A percentile compares a stretch with the other conserved stretches of the same genome.
Evolutionary conservation across 2,888 invertebrate genomes (phyloP).

Genomic region (Nematopogon swammerdamellus): DNA sequence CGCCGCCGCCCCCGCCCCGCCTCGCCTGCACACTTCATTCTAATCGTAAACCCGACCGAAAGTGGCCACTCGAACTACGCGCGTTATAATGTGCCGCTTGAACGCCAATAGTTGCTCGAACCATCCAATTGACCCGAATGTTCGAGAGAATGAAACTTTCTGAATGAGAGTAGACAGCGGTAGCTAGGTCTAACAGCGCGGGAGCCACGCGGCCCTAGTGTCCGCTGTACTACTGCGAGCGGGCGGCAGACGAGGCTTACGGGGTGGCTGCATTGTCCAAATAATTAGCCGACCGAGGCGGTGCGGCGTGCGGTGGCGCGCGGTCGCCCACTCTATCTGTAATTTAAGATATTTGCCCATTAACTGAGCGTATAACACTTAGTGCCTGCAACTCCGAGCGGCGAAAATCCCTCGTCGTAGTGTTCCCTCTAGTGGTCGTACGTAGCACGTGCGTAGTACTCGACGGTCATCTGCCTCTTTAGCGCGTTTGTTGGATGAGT

Average conservation of each 20-base stretch:
- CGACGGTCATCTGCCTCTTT: neutral
- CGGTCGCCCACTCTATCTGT: constrained; percentile 42
- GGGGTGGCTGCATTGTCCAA: constrained; percentile 27
- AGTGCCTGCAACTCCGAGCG: constrained; percentile 44
- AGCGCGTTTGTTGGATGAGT: constrained; percentile 44
- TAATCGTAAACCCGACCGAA: no score
- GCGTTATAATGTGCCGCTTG: no score
- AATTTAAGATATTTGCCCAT: constrained; percentile 47
- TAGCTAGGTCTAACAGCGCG: no score
- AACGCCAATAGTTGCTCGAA: no score
- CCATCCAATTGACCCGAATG: no score
- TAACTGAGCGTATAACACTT: constrained; percentile 44
- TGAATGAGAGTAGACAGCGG: no score
- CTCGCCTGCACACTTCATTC: no score
- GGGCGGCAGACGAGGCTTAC: constrained; percentile 15
- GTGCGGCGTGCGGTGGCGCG: constrained; percentile 39
- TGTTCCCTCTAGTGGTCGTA: neutral
- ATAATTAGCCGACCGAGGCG: constrained; percentile 32
- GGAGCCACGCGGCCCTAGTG: no score
- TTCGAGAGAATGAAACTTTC: no score
- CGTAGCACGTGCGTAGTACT: neutral
- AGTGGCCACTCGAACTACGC: no score
- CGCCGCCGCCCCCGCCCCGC: constrained; percentile 4
- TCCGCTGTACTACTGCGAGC: no score
- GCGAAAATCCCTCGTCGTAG: constrained; percentile 2